These are phyloP conservation scores for Rhabdophis nuchalis DNA, from an alignment of 2,797 vertebrate genomes.

Conservation along the genomic window DNA sequence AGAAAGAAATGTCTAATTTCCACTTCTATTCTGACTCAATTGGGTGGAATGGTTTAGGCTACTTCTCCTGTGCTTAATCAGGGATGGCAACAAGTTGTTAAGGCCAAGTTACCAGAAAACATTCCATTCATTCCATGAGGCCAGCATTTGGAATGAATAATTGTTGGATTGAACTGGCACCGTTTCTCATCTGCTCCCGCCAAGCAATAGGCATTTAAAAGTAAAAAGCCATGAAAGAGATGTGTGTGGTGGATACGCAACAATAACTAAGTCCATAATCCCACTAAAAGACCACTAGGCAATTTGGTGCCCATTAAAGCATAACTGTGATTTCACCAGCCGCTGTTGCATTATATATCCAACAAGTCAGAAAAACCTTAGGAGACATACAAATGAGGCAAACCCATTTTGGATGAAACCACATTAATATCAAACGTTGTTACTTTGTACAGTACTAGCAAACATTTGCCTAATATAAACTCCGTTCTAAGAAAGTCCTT, in stretches of 20 bases:
- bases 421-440: not conserved
- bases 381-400: not conserved
- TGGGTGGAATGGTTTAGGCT: not conserved
- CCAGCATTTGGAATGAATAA: not conserved
- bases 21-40: not conserved
- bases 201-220: not conserved
- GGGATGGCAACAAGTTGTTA: not conserved
- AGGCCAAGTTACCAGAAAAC: not conserved
- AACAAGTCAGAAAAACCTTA: not conserved
- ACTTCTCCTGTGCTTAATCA: not conserved
- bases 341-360: not conserved
- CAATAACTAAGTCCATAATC: not conserved
- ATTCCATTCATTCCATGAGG: not conserved
- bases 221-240: not conserved
- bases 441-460: not conserved
- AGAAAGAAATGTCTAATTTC: not conserved
- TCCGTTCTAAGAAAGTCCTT: not conserved
- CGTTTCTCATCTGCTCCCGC: not conserved
- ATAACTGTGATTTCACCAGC: not conserved
- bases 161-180: not conserved
- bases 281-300: not conserved
- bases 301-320: not conserved
- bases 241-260: not conserved
- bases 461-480: not conserved
- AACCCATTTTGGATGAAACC: not conserved